Evolutionary conservation across 2,888 invertebrate species (phyloP), one percentile per base, ranked within the genome.

Genomic region (Nymphalis urticae): DNA sequence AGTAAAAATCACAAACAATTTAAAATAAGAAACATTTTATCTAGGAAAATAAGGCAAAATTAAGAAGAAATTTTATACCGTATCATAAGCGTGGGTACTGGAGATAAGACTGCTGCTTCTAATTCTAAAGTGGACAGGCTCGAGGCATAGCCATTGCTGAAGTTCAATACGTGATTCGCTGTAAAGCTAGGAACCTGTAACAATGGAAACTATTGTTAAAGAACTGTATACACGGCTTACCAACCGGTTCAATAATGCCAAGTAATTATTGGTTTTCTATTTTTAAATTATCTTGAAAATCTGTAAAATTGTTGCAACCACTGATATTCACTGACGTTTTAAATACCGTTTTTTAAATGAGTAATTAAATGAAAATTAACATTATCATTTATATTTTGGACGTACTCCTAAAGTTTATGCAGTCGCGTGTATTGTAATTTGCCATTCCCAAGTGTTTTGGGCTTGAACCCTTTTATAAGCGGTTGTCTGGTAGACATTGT

Each of bases 101-200:
- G 94, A 75, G 84, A 94, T 82, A 82, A 86, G 72, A 79, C 85
- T 6, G 91, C 89, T 0, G 93, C 90, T 69, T 92, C 92, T 70
- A 95, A 79, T 78, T 95, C 95, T 68, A 95, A 82, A 7, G 93
- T 93, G 21, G 94, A 94, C 72, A 92, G 82, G 68, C 94, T 94
- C n/a, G 94, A 94, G 56, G 94, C 94, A 79, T 94, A 91, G 62
- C 94, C 93, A 71, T 94, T 94, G 74, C 91, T 92, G 76, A 93
- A 94, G 78, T 93, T 93, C 62, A 92, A 85, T 65, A 94, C 90
- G 76, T 93, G 93, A 77, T 94, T 94, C 4, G 93, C 94, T 24
- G 94, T 94, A 72, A 94, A 94, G 6, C 94, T 94, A 13, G 94
- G 94, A 16, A 95, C 94, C 94, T 95, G 86, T 48, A 72, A 66